Percentiles rank a stretch among this genome's conserved stretches.
Conservation (phyloP, 2,888 invertebrate species). For the Thecophora atra region DNA sequence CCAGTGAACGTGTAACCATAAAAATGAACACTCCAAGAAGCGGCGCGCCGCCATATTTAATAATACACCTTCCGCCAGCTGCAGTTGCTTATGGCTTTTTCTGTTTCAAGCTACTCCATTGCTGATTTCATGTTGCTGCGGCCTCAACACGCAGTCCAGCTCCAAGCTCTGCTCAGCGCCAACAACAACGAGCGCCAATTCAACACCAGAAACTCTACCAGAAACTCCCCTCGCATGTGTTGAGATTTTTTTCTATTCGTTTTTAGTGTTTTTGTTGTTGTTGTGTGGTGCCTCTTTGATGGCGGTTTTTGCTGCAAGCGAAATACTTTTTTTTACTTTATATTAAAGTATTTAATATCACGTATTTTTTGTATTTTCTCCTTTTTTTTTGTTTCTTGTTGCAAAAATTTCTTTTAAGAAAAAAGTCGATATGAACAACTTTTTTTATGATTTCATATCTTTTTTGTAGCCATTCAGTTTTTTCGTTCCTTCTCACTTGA, state of each 20-base stretch:
- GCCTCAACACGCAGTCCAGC: constrained; percentile 24
- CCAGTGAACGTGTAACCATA: constrained; percentile 32
- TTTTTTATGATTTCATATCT: background rate
- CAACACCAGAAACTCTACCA: too few species aligned
- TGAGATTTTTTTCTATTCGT: background rate
- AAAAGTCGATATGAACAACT: background rate
- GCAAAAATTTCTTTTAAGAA: constrained; percentile 15
- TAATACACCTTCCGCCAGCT: constrained; percentile 44
- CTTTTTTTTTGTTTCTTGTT: background rate
- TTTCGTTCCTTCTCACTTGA: too few species aligned
- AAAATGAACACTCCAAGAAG: constrained; percentile 38
- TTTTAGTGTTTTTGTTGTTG: background rate
- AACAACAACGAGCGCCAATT: background rate
- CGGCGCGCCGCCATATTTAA: constrained; percentile 48
- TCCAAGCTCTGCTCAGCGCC: background rate
- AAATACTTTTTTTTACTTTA: background rate
- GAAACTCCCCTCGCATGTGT: background rate
- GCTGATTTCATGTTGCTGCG: constrained; percentile 4
- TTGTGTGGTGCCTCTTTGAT: constrained; percentile 1
- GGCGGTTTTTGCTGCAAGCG: constrained; percentile 2
- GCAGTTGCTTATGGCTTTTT: background rate
- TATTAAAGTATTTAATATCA: constrained; percentile 10
- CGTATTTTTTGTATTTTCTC: background rate
- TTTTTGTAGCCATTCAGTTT: background rate
- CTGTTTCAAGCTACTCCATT: background rate